Base-by-base conservation (phyloP, 2,113 vertebrate genomes). In the Hippocampus comes region DNA sequence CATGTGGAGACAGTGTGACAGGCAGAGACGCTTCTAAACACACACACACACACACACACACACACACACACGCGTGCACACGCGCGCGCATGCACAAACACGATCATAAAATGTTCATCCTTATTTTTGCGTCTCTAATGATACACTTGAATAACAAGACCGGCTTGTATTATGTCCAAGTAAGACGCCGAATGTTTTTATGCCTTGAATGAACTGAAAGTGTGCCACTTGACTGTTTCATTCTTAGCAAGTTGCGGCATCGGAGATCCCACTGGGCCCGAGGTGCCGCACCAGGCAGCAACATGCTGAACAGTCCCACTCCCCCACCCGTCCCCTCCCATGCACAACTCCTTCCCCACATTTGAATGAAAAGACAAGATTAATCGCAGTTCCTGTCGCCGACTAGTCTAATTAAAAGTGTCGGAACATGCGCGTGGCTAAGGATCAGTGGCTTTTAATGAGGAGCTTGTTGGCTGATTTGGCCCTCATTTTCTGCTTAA, bases 401-500 rank as follows among this genome's bases (percentile, higher is more conserved):
- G 89, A 87, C 93, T 92, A 93, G 93, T 91, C 94, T 95, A 95
- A 95, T 95, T 93, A 96, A 95, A 94, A 94, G 92, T 92, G 92
- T 89, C 92, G 93, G 92, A 93, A 94, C 93, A 93, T 90, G 92
- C 92, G 88, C 91, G 77, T 90, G 84, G 94, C 92, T 90, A 93
- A 94, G 95, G 94, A 94, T 94, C 94, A 94, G 93, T 95, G 91
- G 92, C 93, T 96, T 93, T 94, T 95, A 94, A 94, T 94, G 94
- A 96, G 95, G 92, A 92, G 88, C 91, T 94, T 94, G 94, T 95
- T 95, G 89, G 92, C 93, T 94, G 94, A 95, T 95, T 94, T 95
- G 92, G 91, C 92, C 93, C 94, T 95, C 93, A 95, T 94, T 96
- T 95, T 95, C 95, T 95, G 94, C 94, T 94, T 95, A 95, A 95